Evolutionary conservation across 2,888 invertebrate species (phyloP).

Genomic region (Drosophila meridionalis): DNA sequence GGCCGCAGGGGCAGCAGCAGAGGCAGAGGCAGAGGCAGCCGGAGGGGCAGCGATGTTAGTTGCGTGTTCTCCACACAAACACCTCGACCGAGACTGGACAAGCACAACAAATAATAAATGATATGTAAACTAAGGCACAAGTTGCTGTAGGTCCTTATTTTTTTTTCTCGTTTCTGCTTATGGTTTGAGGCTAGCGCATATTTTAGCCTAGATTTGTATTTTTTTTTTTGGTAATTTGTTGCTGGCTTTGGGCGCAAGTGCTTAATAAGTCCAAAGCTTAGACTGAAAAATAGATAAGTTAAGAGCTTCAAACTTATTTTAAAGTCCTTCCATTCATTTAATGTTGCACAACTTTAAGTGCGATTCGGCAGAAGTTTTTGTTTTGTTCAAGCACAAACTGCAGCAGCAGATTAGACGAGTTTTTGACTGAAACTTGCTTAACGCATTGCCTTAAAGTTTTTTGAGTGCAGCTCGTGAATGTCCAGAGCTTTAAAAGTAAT

Average conservation of each 20-base stretch:
- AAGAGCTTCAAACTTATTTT: not conserved
- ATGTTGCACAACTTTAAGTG: not conserved
- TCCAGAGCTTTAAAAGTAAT: not conserved
- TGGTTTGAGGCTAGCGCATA: conserved; percentile 28
- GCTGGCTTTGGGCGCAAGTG: conserved; percentile 37
- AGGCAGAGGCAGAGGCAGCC: not conserved
- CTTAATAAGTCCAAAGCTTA: conserved; percentile 15
- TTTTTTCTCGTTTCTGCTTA: not conserved
- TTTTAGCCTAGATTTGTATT: conserved; percentile 42
- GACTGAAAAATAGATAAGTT: conserved; percentile 1
- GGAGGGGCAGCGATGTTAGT: conserved; percentile 59
- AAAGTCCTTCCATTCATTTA: not conserved
- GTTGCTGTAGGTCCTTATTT: conserved; percentile 52
- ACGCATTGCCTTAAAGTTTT: not conserved
- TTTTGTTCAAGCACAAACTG: not conserved
- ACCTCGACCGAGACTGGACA: conserved; percentile 58
- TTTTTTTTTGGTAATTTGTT: conserved; percentile 43
- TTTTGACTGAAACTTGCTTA: not conserved
- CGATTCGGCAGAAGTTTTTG: not conserved
- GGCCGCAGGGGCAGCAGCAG: conserved; percentile 47
- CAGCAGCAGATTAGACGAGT: not conserved
- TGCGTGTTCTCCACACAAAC: conserved; percentile 38
- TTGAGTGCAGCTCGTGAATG: not conserved
- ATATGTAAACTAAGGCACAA: conserved; percentile 76
- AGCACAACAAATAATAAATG: conserved; percentile 71